phyloP scores from a whole-genome alignment of 2,113 vertebrate genomes.

The Castor canadensis region DNA sequence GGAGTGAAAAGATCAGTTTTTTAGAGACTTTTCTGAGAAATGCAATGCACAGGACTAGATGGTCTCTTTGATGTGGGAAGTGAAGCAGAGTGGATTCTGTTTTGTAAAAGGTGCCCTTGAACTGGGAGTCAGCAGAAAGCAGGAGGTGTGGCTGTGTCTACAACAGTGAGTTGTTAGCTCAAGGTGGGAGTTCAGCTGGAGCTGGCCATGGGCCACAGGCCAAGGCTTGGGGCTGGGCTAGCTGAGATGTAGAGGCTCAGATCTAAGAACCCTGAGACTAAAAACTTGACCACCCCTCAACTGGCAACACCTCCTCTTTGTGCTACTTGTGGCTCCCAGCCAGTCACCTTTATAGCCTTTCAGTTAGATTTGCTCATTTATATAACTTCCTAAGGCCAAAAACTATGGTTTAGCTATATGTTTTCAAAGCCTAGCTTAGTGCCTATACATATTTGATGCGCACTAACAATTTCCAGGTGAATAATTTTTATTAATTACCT shows the following conservation, averaged over 20 bases:
- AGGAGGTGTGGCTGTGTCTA: background rate
- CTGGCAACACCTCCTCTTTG: background rate
- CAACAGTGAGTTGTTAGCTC: background rate
- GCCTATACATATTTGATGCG: background rate
- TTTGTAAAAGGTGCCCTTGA: background rate
- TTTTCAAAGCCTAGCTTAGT: background rate
- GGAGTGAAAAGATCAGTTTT: background rate
- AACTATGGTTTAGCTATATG: background rate
- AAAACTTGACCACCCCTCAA: background rate
- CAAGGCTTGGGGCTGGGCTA: background rate
- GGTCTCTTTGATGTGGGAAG: slow-evolving; percentile 19
- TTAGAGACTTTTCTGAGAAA: slow-evolving; percentile 35
- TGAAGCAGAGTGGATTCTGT: background rate
- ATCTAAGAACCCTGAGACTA: background rate
- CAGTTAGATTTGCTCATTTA: slow-evolving; percentile 14
- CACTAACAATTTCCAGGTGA: slow-evolving; percentile 26
- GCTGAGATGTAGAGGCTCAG: background rate
- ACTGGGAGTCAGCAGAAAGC: background rate
- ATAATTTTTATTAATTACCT: slow-evolving; percentile 57
- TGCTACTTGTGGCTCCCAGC: background rate
- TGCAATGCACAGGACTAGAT: background rate
- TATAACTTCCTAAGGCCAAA: background rate
- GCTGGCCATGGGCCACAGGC: background rate
- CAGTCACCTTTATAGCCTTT: background rate
- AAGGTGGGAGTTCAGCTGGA: background rate